Conservation (phyloP, 92 coral and sea anemone species). For the Actinostola sp. region DNA sequence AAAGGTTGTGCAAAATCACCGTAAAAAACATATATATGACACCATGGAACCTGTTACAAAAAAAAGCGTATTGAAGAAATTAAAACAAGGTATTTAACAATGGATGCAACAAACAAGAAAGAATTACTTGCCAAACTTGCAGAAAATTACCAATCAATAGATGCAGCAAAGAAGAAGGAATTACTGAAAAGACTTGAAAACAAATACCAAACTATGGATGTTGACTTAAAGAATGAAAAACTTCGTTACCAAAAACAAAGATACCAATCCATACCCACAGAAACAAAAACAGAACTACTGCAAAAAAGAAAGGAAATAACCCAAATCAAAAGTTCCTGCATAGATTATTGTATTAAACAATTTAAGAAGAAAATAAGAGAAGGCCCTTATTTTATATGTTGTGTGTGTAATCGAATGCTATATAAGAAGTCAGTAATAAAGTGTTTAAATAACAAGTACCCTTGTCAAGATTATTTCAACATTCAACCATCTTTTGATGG, state of each 20-base stretch:
- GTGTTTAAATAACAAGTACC: slow-evolving; percentile 43
- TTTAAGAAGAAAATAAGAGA: slow-evolving; percentile 54
- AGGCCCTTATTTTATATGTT: slow-evolving; percentile 63
- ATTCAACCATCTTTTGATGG: slow-evolving; percentile 12
- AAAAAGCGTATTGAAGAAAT: too few species aligned
- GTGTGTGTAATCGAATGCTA: slow-evolving; percentile 52
- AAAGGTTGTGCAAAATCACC: not conserved
- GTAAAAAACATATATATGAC: slow-evolving; percentile 29
- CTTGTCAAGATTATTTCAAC: slow-evolving; percentile 44
- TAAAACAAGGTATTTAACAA: slow-evolving; percentile 37
- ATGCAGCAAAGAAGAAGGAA: too few species aligned
- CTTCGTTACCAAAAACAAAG: slow-evolving; percentile 22
- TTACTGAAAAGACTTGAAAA: slow-evolving; percentile 42
- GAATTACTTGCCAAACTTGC: too few species aligned
- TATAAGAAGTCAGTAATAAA: slow-evolving; percentile 55
- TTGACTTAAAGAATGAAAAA: slow-evolving; percentile 33
- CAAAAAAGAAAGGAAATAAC: too few species aligned
- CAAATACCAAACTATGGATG: slow-evolving; percentile 46
- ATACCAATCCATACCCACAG: not conserved
- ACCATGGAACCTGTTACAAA: slow-evolving; percentile 59
- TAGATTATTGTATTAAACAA: slow-evolving; percentile 49
- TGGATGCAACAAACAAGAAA: too few species aligned
- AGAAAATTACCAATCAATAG: too few species aligned
- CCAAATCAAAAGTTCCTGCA: not conserved
- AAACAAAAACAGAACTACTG: not conserved